Evolutionary conservation across 92 coral and sea anemone species (phyloP).

Genomic region (Pocillopora grandis): DNA sequence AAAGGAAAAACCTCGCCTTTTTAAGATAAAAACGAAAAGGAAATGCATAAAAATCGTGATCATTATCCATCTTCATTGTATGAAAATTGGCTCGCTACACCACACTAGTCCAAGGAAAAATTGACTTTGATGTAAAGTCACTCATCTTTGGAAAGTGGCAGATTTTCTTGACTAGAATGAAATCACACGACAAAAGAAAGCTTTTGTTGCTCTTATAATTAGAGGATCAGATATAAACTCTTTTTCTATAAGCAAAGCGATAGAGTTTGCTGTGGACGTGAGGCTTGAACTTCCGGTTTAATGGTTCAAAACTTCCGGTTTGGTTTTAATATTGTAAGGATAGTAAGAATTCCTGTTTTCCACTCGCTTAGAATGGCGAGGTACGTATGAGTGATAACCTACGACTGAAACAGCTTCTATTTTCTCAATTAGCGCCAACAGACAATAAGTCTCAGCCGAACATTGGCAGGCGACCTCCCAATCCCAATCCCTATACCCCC

Average conservation of each 20-base stretch:
- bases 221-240: not conserved
- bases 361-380: not conserved
- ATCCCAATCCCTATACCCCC: not conserved
- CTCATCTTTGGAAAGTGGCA: not conserved
- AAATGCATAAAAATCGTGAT: not conserved
- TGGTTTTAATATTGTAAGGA: not conserved
- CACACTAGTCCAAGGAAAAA: not conserved
- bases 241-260: not conserved
- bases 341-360: not conserved
- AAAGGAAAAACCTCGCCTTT: too few species aligned
- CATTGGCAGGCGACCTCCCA: not conserved
- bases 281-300: not conserved
- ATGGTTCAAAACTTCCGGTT: not conserved
- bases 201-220: not conserved
- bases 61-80: not conserved
- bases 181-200: not conserved
- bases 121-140: not conserved
- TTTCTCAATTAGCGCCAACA: not conserved
- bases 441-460: conserved; percentile 4
- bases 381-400: not conserved
- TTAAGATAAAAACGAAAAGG: too few species aligned
- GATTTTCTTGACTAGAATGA: not conserved
- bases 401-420: not conserved
- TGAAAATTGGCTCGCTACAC: not conserved
- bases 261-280: not conserved